Conservation (phyloP, 2,113 vertebrate species). For the Urocynchramus pylzowi region DNA sequence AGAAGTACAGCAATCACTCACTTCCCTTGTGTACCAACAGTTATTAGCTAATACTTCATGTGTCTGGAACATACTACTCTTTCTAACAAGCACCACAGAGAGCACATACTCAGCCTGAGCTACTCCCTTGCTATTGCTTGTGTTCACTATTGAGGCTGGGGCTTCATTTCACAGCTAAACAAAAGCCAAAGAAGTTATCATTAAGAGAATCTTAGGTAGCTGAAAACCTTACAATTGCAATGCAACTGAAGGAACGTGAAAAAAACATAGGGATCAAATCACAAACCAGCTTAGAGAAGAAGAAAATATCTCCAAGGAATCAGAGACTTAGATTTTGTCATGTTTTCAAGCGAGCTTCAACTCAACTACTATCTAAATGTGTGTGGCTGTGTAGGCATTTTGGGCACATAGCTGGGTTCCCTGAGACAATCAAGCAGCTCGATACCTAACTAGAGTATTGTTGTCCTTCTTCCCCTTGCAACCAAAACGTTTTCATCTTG, state of each 20-base stretch:
- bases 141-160: background rate
- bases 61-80: background rate
- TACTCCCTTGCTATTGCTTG: background rate
- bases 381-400: background rate
- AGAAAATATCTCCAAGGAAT: background rate
- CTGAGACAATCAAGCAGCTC: background rate
- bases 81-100: background rate
- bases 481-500: background rate
- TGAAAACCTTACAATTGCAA: background rate
- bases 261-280: background rate
- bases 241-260: background rate
- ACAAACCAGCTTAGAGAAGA: background rate
- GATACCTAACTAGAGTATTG: background rate
- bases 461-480: background rate
- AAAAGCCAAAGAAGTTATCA: background rate
- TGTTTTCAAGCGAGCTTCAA: background rate
- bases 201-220: background rate
- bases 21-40: background rate
- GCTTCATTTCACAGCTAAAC: background rate
- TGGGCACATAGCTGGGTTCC: background rate
- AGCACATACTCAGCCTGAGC: background rate
- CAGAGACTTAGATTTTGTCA: background rate
- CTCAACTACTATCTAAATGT: background rate
- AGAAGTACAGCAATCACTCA: background rate
- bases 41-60: background rate